phyloP scores from a whole-genome alignment of 2,797 vertebrate species.

The Crenichthys baileyi region DNA sequence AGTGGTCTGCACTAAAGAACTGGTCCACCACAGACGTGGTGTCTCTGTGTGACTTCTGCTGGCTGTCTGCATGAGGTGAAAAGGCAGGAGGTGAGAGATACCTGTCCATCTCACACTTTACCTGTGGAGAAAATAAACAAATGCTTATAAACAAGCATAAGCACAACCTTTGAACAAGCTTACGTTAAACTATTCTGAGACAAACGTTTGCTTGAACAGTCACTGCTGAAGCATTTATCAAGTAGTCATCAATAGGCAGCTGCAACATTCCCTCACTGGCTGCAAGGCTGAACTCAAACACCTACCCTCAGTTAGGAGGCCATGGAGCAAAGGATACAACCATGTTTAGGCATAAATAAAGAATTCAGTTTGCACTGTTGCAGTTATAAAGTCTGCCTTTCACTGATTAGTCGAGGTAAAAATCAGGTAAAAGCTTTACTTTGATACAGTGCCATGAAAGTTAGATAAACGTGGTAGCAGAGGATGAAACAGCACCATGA shows the following conservation, averaged over 20 bases:
- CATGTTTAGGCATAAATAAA: conserved; percentile 1
- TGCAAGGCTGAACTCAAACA: conserved; percentile 85
- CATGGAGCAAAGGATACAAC: conserved; percentile 46
- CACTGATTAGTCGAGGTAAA: not conserved
- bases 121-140: conserved; percentile 75
- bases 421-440: not conserved
- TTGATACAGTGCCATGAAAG: conserved; percentile 27
- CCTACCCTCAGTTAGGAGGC: conserved; percentile 66
- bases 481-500: conserved; percentile 67
- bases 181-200: conserved; percentile 48
- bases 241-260: conserved; percentile 87
- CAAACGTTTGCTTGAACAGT: conserved; percentile 80
- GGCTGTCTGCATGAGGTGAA: conserved; percentile 59
- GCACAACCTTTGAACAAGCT: conserved; percentile 11
- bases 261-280: conserved; percentile 89
- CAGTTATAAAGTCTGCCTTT: not conserved
- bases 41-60: conserved; percentile 90
- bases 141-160: not conserved
- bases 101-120: conserved; percentile 96
- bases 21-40: conserved; percentile 87
- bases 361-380: no score
- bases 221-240: conserved; percentile 93
- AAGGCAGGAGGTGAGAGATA: conserved; percentile 83
- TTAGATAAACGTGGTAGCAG: conserved; percentile 55
- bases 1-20: conserved; percentile 90